These are phyloP conservation scores for Junonia oenone DNA, from an alignment of 2,888 invertebrate genomes.

Conservation along the genomic window DNA sequence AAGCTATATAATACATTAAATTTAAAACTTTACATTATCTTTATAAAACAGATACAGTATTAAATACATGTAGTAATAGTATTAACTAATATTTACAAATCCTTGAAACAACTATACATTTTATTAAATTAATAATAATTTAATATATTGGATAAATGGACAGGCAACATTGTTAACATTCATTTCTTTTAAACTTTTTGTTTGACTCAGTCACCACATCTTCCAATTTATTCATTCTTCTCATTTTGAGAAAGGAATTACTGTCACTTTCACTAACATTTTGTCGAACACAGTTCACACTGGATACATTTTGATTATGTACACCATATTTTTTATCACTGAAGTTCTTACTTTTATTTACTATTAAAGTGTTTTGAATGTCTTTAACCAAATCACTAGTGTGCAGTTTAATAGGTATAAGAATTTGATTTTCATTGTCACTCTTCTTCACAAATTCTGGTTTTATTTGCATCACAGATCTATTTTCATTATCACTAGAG, in stretches of 20 bases:
- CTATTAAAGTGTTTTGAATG: conserved; percentile 73
- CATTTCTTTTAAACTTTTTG: conserved; percentile 73
- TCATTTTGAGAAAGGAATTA: conserved; percentile 63
- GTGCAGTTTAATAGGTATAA: conserved; percentile 67
- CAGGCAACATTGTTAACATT: conserved; percentile 60
- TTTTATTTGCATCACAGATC: conserved; percentile 66
- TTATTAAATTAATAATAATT: conserved; percentile 70
- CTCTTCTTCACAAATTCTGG: conserved; percentile 60
- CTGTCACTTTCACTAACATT: conserved; percentile 65
- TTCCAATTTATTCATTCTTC: conserved; percentile 65
- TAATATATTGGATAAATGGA: conserved; percentile 61
- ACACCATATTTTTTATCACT: conserved; percentile 75
- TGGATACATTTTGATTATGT: conserved; percentile 72
- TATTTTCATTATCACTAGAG: conserved; percentile 66
- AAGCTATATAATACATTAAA: conserved; percentile 72
- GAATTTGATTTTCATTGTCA: conserved; percentile 69
- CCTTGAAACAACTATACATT: conserved; percentile 64
- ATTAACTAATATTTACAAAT: conserved; percentile 74
- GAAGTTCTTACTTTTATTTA: conserved; percentile 70
- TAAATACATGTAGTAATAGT: conserved; percentile 68
- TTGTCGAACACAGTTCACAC: conserved; percentile 66
- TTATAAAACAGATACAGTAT: conserved; percentile 73
- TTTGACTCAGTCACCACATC: conserved; percentile 62
- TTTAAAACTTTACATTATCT: conserved; percentile 65
- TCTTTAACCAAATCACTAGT: conserved; percentile 72